Conservation (phyloP, 2,113 vertebrate species). For the Melanerpes aurifrons region DNA sequence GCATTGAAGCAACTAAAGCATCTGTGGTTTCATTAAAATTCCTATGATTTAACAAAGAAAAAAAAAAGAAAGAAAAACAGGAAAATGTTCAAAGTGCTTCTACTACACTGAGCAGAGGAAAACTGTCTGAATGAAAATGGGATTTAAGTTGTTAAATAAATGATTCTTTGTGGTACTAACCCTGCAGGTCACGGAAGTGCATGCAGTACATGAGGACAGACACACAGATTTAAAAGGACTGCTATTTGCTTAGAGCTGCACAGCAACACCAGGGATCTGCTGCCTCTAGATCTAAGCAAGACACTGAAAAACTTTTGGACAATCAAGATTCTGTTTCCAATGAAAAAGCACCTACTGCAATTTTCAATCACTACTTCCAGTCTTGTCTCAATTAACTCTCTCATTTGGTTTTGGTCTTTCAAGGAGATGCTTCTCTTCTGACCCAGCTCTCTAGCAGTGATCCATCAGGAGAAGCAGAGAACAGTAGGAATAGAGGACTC, state of each 20-base stretch:
- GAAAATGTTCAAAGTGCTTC: not conserved
- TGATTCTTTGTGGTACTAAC: not conserved
- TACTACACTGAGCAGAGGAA: not conserved
- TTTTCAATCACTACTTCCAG: not conserved
- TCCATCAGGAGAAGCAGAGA: not conserved
- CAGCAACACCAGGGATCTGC: not conserved
- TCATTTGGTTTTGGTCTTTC: not conserved
- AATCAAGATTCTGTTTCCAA: not conserved
- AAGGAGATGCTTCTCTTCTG: not conserved
- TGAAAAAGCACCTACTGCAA: not conserved
- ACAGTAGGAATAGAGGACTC: not conserved
- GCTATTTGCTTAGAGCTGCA: not conserved
- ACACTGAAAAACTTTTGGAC: not conserved
- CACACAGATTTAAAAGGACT: not conserved
- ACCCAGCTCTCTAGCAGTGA: not conserved
- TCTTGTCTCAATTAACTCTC: not conserved
- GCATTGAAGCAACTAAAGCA: conserved; percentile 81
- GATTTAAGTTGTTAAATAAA: not conserved
- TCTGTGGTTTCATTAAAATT: conserved; percentile 82
- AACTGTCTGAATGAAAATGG: not conserved
- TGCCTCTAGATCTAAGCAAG: not conserved
- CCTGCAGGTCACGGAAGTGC: not conserved
- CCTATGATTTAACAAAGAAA: conserved; percentile 69
- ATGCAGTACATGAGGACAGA: not conserved
- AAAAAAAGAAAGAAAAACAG: not conserved